Evolutionary conservation across 2,888 invertebrate genomes (phyloP), one percentile per base, ranked within the genome.

Genomic region (Tolmerus cingulatus): DNA sequence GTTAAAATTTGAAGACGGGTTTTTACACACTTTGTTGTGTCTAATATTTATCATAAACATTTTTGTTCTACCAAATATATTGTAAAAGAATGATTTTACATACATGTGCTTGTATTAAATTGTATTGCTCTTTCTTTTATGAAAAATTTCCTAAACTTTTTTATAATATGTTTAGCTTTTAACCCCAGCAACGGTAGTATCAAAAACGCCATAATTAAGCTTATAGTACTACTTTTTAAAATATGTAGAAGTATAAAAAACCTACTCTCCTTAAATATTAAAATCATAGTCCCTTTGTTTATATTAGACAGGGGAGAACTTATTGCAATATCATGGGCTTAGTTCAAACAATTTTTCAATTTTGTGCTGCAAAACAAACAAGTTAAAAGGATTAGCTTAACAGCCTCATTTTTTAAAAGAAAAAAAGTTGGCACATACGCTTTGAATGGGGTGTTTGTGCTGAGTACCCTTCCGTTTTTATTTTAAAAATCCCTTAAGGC

Each of bases 281-380:
- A 51, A 16, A 5, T 51, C 1, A 51, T 51, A 51, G 55, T 55
- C n/a, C 55, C 19, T 19, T 19, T n/a, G n/a, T 19, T 55, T 55
- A 66, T 27, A 66, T 4, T 8, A 19, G 9, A 14, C 23, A 19
- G 19, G 66, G 66, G 66, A 23, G 66, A 66, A 19, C 51, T 66
- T 23, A 27, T 66, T 66, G 19, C 66, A 66, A 66, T 66, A 66
- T 66, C 66, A 66, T 66, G 19, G 27, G 27, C 27, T 19, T 9
- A 27, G 27, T 27, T 23, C 66, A 66, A 66, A 66, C 66, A 66
- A 12, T 12, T 2, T 66, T 23, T 66, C 23, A 23, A 23, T 66
- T 66, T 66, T 23, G 66, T n/a, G 23, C 66, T 66, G 27, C 66
- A 66, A 77, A 77, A 34, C 77, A 77, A 77, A 77, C 77, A 77